Evolutionary conservation across 2,888 invertebrate genomes (phyloP), one percentile per base, ranked within the genome.

Genomic region (Romanomermis culicivorax): DNA sequence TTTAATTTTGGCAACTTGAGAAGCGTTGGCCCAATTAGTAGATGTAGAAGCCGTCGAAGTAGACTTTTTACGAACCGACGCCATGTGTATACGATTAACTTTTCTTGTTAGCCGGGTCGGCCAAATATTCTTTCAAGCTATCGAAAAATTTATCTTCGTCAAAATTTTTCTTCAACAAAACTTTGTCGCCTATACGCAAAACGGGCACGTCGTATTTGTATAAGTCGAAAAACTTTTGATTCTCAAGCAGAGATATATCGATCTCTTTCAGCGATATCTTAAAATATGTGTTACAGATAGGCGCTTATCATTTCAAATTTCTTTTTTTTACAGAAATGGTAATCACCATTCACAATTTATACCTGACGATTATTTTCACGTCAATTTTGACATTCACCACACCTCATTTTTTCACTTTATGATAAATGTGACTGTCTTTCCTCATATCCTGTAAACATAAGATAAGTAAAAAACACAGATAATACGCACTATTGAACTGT

Each of bases 151-250:
- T 30, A 1, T 58, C 55, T 2, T 58, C 55, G 2, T 58, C 65
- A 29, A 68, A 69, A 52, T 64, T 61, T 57, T 72, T 71, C 59
- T 71, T 70, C 65, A 71, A 68, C 23, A 72, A 57, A 55, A 68
- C 67, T 52, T 65, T 58, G 30, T 68, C 69, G 56, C 69, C 64
- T 24, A 69, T 60, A 54, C 71, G 68, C 57, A 72, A 68, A 20
- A 72, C 72, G 2, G 72, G 72, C 57, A 72, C 71, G 53, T 72
- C 71, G 62, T 69, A 70, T 56, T 66, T 64, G 59, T 69, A 72
- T 56, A 64, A 63, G 55, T 67, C 63, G 53, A 64, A 67, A 65
- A 64, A 68, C 27, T 60, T 54, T 54, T 62, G 61, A 58, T 70
- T 67, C 55, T 64, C 66, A 43, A 64, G 63, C 7, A 58, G 42